Evolutionary conservation across 2,888 invertebrate species (phyloP), one percentile per base, ranked within the genome.

Genomic region (Mesorhabditis belari): DNA sequence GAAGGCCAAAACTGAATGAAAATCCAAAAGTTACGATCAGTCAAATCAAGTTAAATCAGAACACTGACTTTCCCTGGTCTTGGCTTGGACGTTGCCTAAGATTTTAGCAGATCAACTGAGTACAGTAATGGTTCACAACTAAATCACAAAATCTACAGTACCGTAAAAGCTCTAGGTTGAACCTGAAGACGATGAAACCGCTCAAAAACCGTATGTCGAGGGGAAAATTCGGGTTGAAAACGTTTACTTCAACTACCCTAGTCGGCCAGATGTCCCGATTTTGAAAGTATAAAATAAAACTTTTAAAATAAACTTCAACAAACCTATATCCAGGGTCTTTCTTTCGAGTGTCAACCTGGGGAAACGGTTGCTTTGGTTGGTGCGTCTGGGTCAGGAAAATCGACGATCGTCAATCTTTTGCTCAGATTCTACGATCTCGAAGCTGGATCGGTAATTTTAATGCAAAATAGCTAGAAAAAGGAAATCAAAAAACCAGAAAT

Each of bases 211-310:
- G 44, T 35, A 9, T n/a, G 80, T 83, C 0, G 72, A 71, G 3
- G 90, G 90, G 0, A 85, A 87, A 55, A 85, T 91, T 57, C 85
- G 87, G 66, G 86, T 90, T 60, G 84, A 84, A 49, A 84, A 87
- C 65, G 86, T 90, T 0, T 83, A 85, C 71, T 91, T 91, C 76
- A 85, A 84, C 61, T 91, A 91, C 80, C 91, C 91, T 0, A 87
- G 90, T 0, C 83, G 91, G 53, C 83, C 86, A 2, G 88, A 89
- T 76, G 87, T 89, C 2, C 85, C 87, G 76, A 88, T 90, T 2
- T n/a, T 35, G 12, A 35, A 35, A n/a, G 44, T 35, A 35, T 35
- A n/a, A n/a, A n/a, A n/a, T n/a, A n/a, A n/a, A n/a, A n/a, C n/a
- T n/a, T n/a, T n/a, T n/a, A n/a, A n/a, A n/a, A n/a, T n/a, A n/a